Percentiles rank a stretch among this genome's conserved stretches.
These are phyloP conservation scores for Apus apus DNA, from an alignment of 2,113 vertebrate genomes.

Conservation along the genomic window DNA sequence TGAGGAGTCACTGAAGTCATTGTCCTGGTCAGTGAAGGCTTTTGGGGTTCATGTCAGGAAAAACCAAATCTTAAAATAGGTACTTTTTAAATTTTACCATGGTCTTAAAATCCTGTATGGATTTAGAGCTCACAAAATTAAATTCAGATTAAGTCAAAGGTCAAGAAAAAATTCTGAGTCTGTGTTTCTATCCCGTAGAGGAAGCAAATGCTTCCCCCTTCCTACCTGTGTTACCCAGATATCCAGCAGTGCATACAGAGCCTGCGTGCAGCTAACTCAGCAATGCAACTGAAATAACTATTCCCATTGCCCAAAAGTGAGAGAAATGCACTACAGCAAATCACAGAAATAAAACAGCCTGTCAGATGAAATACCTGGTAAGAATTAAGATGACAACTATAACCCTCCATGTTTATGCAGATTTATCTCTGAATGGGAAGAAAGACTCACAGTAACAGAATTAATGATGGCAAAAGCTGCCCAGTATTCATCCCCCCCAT, in stretches of 20 bases:
- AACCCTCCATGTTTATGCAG: background rate
- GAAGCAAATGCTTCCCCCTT: background rate
- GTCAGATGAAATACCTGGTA: background rate
- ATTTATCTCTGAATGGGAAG: background rate
- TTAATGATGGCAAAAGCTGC: background rate
- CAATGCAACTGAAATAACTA: background rate
- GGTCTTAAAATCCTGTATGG: background rate
- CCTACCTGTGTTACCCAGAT: background rate
- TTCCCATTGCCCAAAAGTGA: background rate
- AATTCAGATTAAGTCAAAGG: background rate
- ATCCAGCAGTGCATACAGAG: background rate
- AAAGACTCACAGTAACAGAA: background rate
- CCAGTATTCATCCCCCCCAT: background rate
- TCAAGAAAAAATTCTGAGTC: background rate
- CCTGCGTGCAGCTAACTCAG: background rate
- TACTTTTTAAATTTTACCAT: background rate
- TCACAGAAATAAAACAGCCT: background rate
- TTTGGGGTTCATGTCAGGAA: background rate
- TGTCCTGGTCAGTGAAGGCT: background rate
- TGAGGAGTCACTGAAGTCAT: background rate
- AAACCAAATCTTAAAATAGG: background rate
- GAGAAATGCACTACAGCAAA: background rate
- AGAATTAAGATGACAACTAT: background rate
- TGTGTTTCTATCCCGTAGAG: background rate
- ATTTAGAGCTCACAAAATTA: background rate